Conservation (phyloP, 2,113 vertebrate species). For the Sorex araneus region DNA sequence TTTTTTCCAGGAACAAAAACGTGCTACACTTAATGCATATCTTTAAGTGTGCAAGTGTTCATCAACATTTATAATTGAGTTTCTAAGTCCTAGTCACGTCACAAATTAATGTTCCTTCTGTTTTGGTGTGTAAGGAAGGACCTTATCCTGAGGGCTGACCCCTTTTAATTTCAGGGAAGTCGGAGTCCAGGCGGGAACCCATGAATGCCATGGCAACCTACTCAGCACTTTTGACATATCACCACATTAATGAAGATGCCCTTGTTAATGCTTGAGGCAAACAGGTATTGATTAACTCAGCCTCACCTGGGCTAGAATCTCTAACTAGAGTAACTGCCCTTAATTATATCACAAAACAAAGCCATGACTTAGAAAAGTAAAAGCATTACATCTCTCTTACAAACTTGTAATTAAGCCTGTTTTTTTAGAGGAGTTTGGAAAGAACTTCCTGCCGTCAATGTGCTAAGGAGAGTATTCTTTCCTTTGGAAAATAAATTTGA, state of each 20-base stretch:
- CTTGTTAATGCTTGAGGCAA: slow-evolving; percentile 71
- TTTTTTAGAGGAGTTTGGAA: neutral
- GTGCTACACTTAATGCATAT: neutral
- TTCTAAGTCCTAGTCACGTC: neutral
- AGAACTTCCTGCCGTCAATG: neutral
- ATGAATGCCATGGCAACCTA: slow-evolving; percentile 67
- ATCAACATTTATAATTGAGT: neutral
- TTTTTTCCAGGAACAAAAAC: neutral
- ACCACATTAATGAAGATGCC: slow-evolving; percentile 70
- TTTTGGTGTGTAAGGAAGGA: slow-evolving; percentile 37
- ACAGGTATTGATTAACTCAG: slow-evolving; percentile 75
- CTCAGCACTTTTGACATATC: slow-evolving; percentile 14
- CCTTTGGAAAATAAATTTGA: slow-evolving; percentile 42
- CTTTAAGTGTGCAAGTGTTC: neutral
- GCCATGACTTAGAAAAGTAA: neutral
- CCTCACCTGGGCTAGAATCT: slow-evolving; percentile 56
- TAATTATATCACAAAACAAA: slow-evolving; percentile 69
- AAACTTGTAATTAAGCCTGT: neutral
- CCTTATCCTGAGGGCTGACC: slow-evolving; percentile 57
- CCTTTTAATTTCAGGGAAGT: slow-evolving; percentile 49
- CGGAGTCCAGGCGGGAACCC: slow-evolving; percentile 14
- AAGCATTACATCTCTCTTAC: slow-evolving; percentile 23
- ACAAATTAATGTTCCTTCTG: slow-evolving; percentile 10
- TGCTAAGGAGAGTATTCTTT: neutral
- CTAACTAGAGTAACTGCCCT: slow-evolving; percentile 16